These are phyloP conservation scores for Papilio polyxenes DNA, from an alignment of 1,140 invertebrate genomes.

Conservation along the genomic window DNA sequence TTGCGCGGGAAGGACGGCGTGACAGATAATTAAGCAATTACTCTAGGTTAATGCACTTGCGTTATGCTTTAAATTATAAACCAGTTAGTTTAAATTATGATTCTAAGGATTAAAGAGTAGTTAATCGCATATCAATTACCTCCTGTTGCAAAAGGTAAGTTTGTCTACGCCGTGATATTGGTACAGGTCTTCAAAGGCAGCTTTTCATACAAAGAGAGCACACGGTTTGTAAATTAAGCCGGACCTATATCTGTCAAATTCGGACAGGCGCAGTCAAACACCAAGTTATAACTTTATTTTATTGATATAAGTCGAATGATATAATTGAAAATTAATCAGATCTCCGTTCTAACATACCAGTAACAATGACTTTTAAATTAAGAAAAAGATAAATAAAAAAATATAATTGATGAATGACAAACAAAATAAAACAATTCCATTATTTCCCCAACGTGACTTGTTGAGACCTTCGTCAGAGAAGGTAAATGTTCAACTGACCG, in stretches of 20 bases:
- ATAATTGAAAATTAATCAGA: too few species aligned
- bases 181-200: too few species aligned
- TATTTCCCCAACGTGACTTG: neutral
- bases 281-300: too few species aligned
- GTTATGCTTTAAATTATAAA: neutral
- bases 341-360: too few species aligned
- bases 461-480: neutral
- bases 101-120: too few species aligned
- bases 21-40: conserved; percentile 15
- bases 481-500: conserved; percentile 3
- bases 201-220: neutral
- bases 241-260: neutral
- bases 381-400: neutral
- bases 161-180: too few species aligned
- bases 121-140: too few species aligned
- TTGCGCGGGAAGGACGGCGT: conserved; percentile 9
- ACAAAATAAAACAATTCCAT: neutral
- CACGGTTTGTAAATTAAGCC: neutral
- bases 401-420: neutral
- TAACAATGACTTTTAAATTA: conserved; percentile 6
- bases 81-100: neutral
- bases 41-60: neutral
- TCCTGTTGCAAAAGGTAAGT: too few species aligned
- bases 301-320: too few species aligned
- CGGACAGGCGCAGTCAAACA: neutral